Evolutionary conservation across 2,888 invertebrate genomes (phyloP).

Genomic region (Rotaria magnacalcarata): DNA sequence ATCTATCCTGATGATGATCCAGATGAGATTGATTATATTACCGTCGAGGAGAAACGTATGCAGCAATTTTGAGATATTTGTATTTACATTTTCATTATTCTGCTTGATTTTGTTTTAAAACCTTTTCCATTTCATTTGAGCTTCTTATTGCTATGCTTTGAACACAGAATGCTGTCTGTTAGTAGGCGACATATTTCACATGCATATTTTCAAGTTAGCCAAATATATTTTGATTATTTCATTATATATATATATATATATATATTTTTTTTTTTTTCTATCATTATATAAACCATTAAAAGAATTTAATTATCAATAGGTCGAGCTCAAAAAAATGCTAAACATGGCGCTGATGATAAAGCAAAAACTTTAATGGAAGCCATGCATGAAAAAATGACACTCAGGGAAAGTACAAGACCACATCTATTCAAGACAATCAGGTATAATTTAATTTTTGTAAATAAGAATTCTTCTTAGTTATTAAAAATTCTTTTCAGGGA

Average conservation of each 20-base stretch:
- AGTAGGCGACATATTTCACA: too few relatives aligned
- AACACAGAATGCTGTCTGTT: neutral
- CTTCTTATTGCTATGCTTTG: neutral
- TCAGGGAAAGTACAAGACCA: slow-evolving; percentile 69
- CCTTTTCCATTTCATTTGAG: neutral
- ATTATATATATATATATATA: too few relatives aligned
- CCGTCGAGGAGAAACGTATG: neutral
- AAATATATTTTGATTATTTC: too few relatives aligned
- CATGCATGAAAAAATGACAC: slow-evolving; percentile 98
- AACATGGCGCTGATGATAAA: slow-evolving; percentile 97
- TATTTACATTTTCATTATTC: neutral
- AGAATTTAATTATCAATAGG: slow-evolving; percentile 64
- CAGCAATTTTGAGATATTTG: neutral
- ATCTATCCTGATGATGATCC: neutral
- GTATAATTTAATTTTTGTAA: neutral
- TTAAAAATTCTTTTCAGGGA: slow-evolving; percentile 72
- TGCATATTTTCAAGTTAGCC: too few relatives aligned
- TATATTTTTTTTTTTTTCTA: too few relatives aligned
- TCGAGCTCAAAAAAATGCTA: slow-evolving; percentile 98
- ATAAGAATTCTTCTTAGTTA: too few relatives aligned
- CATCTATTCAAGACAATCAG: neutral
- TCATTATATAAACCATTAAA: too few relatives aligned
- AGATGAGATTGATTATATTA: neutral
- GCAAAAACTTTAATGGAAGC: slow-evolving; percentile 97
- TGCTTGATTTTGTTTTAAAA: neutral